Evolutionary conservation across 2,113 vertebrate species (phyloP).

Genomic region (Grammomys dolichurus): DNA sequence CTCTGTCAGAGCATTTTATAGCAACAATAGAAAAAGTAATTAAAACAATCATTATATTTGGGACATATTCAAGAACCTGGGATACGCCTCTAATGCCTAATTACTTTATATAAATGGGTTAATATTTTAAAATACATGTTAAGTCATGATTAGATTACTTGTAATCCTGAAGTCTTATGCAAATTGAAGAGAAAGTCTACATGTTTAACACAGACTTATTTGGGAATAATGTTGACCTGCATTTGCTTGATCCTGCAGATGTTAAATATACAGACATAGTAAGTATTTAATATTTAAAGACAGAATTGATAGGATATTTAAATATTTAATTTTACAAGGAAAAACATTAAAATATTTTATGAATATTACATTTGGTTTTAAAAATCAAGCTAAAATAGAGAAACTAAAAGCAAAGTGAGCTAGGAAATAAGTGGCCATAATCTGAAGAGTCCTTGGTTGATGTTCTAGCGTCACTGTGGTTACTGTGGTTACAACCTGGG

Average conservation of each 20-base stretch:
- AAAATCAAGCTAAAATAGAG: neutral
- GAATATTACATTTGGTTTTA: neutral
- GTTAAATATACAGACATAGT: neutral
- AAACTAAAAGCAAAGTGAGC: neutral
- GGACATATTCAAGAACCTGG: neutral
- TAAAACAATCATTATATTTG: neutral
- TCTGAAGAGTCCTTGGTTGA: neutral
- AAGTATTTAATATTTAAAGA: conserved; percentile 30
- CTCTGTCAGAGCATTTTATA: neutral
- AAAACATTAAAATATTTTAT: neutral
- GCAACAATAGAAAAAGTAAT: neutral
- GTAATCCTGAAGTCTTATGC: neutral
- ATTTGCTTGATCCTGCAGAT: neutral
- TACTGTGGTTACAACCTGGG: fast-evolving
- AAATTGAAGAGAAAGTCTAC: neutral
- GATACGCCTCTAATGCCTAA: neutral
- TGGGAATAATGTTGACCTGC: neutral
- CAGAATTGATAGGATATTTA: neutral
- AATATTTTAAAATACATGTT: neutral
- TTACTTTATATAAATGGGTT: neutral
- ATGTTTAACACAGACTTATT: neutral
- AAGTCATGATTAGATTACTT: neutral
- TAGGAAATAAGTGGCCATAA: neutral
- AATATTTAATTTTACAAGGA: neutral
- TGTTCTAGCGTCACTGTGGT: neutral